Conservation (phyloP, 2,888 invertebrate species). For the Napeogenes sylphis region DNA sequence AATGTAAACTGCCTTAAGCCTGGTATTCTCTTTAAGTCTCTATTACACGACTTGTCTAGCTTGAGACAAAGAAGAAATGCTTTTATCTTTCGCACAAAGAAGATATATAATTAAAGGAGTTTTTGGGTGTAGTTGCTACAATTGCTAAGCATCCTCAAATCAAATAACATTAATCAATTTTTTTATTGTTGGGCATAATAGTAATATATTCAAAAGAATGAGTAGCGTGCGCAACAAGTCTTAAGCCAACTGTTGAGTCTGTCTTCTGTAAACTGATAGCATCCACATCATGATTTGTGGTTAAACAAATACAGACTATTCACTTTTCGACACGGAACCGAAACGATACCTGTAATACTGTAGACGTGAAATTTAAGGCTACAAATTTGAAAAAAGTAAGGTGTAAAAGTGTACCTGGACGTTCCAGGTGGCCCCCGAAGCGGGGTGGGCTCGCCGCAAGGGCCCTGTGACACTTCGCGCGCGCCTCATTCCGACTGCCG, state of each 20-base stretch:
- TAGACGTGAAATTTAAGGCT: too few species aligned
- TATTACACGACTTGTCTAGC: neutral
- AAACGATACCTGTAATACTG: too few species aligned
- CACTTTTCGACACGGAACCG: neutral
- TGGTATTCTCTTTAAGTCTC: slow-evolving; percentile 16
- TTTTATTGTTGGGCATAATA: slow-evolving; percentile 37
- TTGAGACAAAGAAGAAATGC: neutral
- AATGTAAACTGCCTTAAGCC: slow-evolving; percentile 28
- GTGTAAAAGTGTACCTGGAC: slow-evolving; percentile 77
- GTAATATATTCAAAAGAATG: slow-evolving; percentile 54
- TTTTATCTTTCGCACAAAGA: neutral
- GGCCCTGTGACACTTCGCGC: slow-evolving; percentile 78
- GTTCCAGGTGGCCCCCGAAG: slow-evolving; percentile 90
- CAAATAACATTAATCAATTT: slow-evolving; percentile 6
- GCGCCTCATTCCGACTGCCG: slow-evolving; percentile 72
- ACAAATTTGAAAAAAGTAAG: slow-evolving; percentile 2
- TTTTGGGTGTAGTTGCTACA: neutral
- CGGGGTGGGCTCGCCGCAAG: slow-evolving; percentile 84
- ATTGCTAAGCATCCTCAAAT: neutral
- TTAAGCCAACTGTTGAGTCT: slow-evolving; percentile 69
- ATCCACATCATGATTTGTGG: slow-evolving; percentile 32
- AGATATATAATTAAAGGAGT: slow-evolving; percentile 1
- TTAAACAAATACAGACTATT: slow-evolving; percentile 25
- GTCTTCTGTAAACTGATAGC: slow-evolving; percentile 40
- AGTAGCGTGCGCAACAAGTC: slow-evolving; percentile 70